phyloP scores from a whole-genome alignment of 2,888 invertebrate genomes.

The Thymelicus lineola region DNA sequence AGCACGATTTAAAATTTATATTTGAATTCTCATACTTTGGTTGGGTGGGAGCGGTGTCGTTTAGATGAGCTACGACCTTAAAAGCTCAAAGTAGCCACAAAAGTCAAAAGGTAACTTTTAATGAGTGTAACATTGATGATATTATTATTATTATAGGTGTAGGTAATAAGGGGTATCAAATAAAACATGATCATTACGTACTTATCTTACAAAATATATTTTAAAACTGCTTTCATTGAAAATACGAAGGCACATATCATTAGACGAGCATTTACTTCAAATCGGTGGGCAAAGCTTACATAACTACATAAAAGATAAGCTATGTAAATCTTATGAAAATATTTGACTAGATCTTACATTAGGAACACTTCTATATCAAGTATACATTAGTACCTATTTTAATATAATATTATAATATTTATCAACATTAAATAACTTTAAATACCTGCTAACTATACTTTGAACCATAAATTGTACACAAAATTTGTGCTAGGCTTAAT shows the following conservation, averaged over 20 bases:
- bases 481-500: not conserved
- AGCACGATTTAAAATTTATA: too few species aligned
- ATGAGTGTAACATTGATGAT: too few species aligned
- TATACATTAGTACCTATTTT: slow-evolving; percentile 10
- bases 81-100: too few species aligned
- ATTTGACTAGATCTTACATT: slow-evolving; percentile 39
- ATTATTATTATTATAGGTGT: too few species aligned
- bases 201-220: slow-evolving; percentile 37
- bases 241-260: slow-evolving; percentile 44
- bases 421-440: too few species aligned
- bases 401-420: too few species aligned
- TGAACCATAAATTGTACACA: slow-evolving; percentile 10
- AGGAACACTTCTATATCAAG: slow-evolving; percentile 17
- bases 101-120: too few species aligned
- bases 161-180: slow-evolving; percentile 9
- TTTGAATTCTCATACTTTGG: too few species aligned
- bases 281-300: slow-evolving; percentile 40
- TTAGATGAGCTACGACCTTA: too few species aligned
- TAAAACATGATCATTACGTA: not conserved
- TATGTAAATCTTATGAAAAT: slow-evolving; percentile 40
- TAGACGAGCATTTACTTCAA: slow-evolving; percentile 32
- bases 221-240: slow-evolving; percentile 43
- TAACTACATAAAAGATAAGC: slow-evolving; percentile 2
- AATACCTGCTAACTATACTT: too few species aligned
- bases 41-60: too few species aligned